Evolutionary conservation across 2,888 invertebrate species (phyloP).

Genomic region (Pollenia amentaria): DNA sequence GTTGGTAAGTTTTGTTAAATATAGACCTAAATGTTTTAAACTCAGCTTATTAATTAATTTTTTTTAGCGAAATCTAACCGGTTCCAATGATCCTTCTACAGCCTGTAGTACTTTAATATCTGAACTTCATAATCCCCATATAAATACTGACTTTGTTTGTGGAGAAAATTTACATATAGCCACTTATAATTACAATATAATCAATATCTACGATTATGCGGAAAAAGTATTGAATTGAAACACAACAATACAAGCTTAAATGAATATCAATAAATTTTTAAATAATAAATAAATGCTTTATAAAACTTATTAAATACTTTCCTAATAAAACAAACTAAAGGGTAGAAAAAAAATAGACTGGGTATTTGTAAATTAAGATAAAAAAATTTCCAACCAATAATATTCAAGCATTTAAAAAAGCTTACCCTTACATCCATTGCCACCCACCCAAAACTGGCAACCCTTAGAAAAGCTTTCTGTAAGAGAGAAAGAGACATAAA

Average conservation of each 20-base stretch:
- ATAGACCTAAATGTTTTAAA: too few species aligned
- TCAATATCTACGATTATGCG: slow-evolving; percentile 81
- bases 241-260: slow-evolving; percentile 4
- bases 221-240: slow-evolving; percentile 49
- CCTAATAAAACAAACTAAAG: background rate
- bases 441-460: slow-evolving; percentile 57
- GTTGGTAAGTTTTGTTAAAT: slow-evolving; percentile 82
- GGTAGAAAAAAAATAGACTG: background rate
- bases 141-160: slow-evolving; percentile 85
- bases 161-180: slow-evolving; percentile 86
- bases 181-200: slow-evolving; percentile 79
- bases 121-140: slow-evolving; percentile 86
- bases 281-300: slow-evolving; percentile 61
- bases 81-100: slow-evolving; percentile 86
- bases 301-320: slow-evolving; percentile 54
- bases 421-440: slow-evolving; percentile 42
- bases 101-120: slow-evolving; percentile 86
- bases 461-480: slow-evolving; percentile 66
- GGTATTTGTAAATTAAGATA: background rate
- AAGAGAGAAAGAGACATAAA: slow-evolving; percentile 44
- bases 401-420: slow-evolving; percentile 39
- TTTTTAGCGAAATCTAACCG: slow-evolving; percentile 78
- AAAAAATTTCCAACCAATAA: slow-evolving; percentile 47
- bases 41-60: background rate
- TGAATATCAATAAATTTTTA: background rate